A percentile compares a stretch with the other conserved stretches of the same genome.
Conservation (phyloP, 2,113 vertebrate species). For the human (Homo sapiens) region DNA sequence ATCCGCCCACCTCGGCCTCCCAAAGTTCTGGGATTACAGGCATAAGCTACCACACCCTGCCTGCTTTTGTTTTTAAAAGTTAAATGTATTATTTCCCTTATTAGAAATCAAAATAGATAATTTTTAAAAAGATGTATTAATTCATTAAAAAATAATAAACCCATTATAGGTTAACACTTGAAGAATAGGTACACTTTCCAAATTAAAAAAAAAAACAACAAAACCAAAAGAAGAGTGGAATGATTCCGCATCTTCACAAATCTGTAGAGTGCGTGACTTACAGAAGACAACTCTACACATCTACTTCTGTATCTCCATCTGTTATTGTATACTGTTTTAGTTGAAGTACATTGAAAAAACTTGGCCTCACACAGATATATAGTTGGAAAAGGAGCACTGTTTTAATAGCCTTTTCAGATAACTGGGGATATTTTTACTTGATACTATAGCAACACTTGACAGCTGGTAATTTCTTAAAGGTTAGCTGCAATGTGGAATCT, state of each 20-base stretch:
- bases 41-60: too few relatives aligned
- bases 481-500: background rate
- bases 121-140: background rate
- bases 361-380: background rate
- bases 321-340: background rate
- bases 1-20: too few relatives aligned
- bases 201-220: background rate
- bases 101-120: background rate
- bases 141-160: background rate
- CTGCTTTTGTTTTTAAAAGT: background rate
- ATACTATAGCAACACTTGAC: background rate
- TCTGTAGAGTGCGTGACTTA: background rate
- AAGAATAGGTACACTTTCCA: background rate
- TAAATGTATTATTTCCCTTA: background rate
- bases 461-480: background rate
- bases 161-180: background rate
- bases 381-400: background rate
- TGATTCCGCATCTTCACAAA: background rate
- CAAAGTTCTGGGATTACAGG: too few relatives aligned
- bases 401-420: background rate
- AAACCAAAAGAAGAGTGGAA: background rate
- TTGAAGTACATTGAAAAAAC: background rate
- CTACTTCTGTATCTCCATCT: background rate
- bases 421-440: background rate
- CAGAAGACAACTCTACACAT: background rate